Percentiles rank a stretch among this genome's conserved stretches.
phyloP scores from a whole-genome alignment of 1,140 invertebrate genomes.

The Brachionus calyciflorus region DNA sequence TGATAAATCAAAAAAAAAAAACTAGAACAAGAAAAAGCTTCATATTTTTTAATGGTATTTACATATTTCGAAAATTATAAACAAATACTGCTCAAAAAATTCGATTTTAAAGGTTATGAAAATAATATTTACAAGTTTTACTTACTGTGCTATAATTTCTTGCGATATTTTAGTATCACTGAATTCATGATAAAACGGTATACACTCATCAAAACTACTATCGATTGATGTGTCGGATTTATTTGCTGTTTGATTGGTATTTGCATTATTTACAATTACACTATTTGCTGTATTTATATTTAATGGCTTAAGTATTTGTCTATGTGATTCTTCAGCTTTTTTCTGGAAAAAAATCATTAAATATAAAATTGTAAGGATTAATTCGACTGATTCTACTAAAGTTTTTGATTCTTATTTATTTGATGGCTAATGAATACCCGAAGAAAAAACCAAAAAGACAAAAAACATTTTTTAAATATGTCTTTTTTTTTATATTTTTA shows the following conservation, averaged over 20 bases:
- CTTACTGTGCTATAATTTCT: slow-evolving; percentile 32
- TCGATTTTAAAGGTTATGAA: not conserved
- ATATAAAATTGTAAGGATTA: not conserved
- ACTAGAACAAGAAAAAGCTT: too few species aligned
- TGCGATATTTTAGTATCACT: slow-evolving; percentile 32
- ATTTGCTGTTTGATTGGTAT: not conserved
- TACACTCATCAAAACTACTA: not conserved
- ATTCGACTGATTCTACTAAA: too few species aligned
- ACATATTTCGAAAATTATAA: too few species aligned
- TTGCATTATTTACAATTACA: slow-evolving; percentile 17
- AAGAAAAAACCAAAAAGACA: too few species aligned
- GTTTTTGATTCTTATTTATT: too few species aligned
- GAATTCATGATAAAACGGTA: slow-evolving; percentile 42
- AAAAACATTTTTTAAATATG: too few species aligned
- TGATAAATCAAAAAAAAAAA: too few species aligned
- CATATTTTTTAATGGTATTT: too few species aligned
- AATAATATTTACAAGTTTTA: not conserved
- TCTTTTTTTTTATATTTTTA: too few species aligned
- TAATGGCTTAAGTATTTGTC: slow-evolving; percentile 28
- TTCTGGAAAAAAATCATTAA: not conserved
- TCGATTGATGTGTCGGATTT: not conserved
- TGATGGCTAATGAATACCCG: too few species aligned
- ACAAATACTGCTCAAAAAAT: too few species aligned
- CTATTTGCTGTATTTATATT: slow-evolving; percentile 2
- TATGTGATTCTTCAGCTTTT: slow-evolving; percentile 38